Evolutionary conservation across 2,113 vertebrate genomes (phyloP).

Genomic region (Hippocampus comes): DNA sequence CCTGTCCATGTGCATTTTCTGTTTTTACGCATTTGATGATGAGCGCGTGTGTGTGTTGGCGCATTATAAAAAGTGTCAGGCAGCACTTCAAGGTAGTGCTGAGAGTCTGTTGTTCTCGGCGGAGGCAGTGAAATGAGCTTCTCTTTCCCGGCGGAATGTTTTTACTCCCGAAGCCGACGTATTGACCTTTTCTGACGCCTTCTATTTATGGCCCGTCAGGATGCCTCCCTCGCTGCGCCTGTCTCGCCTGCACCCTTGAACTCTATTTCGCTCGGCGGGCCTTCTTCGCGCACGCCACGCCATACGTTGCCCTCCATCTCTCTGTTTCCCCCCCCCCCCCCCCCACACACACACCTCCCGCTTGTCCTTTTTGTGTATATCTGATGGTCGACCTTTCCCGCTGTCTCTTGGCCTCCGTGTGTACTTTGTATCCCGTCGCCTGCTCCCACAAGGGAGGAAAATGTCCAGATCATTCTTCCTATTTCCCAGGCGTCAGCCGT

Average conservation of each 20-base stretch:
- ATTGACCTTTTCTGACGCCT: conserved; percentile 65
- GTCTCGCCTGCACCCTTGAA: conserved; percentile 62
- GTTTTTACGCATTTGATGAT: neutral
- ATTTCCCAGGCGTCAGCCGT: neutral
- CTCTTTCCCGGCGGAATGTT: conserved; percentile 56
- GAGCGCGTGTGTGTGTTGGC: neutral
- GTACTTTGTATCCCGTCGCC: conserved; percentile 48
- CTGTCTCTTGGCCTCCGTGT: conserved; percentile 60
- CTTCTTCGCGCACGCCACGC: conserved; percentile 4
- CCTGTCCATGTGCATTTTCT: too few species aligned
- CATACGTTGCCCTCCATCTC: conserved; percentile 12
- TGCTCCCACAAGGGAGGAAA: conserved; percentile 20
- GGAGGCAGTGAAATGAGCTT: conserved; percentile 53
- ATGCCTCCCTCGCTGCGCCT: conserved; percentile 37
- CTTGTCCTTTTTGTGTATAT: conserved; percentile 60
- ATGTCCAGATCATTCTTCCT: conserved; percentile 40
- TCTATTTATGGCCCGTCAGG: conserved; percentile 64
- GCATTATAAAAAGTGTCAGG: conserved; percentile 6
- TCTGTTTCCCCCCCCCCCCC: conserved; percentile 31
- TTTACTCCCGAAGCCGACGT: conserved; percentile 49
- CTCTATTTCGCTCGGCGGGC: conserved; percentile 59
- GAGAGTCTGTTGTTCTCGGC: conserved; percentile 37
- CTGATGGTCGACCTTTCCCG: conserved; percentile 75
- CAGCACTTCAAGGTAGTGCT: conserved; percentile 25
- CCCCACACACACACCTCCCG: conserved; percentile 49